These are phyloP conservation scores for Aplochiton taeniatus DNA, from an alignment of 2,797 vertebrate species.

Conservation along the genomic window DNA sequence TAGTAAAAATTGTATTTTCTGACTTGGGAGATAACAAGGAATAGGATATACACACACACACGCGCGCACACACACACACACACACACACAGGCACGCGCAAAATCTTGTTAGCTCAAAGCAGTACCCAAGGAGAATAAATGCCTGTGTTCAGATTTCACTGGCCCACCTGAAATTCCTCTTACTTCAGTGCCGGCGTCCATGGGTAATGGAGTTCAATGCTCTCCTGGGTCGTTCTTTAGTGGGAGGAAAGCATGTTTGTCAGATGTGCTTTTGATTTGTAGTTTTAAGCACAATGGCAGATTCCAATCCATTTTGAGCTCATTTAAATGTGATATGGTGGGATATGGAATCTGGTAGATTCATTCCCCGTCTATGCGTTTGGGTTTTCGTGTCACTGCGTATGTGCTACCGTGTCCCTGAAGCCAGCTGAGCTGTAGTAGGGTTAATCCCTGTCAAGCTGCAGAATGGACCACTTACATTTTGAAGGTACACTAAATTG, in stretches of 20 bases:
- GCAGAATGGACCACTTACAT: slow-evolving; percentile 18
- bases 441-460: slow-evolving; percentile 31
- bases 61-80: background rate
- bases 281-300: slow-evolving; percentile 2
- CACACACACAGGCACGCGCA: slow-evolving; percentile 6
- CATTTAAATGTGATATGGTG: background rate
- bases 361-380: background rate
- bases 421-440: slow-evolving; percentile 39
- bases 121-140: too few species aligned
- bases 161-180: slow-evolving; percentile 40
- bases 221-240: slow-evolving; percentile 15
- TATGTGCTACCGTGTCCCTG: slow-evolving; percentile 29
- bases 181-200: slow-evolving; percentile 29
- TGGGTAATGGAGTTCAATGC: slow-evolving; percentile 33
- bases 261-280: slow-evolving; percentile 10
- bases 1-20: slow-evolving; percentile 44
- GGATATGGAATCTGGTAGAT: too few species aligned
- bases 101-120: background rate
- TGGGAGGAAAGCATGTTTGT: too few species aligned
- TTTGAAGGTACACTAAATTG: slow-evolving; percentile 38
- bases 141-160: slow-evolving; percentile 36
- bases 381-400: slow-evolving; percentile 8
- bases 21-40: slow-evolving; percentile 54
- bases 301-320: background rate
- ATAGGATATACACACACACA: slow-evolving; percentile 11